Percentiles rank a stretch among this genome's conserved stretches.
Conservation (phyloP, 1,140 invertebrate species). For the Ceratoteleas bidentatus region DNA sequence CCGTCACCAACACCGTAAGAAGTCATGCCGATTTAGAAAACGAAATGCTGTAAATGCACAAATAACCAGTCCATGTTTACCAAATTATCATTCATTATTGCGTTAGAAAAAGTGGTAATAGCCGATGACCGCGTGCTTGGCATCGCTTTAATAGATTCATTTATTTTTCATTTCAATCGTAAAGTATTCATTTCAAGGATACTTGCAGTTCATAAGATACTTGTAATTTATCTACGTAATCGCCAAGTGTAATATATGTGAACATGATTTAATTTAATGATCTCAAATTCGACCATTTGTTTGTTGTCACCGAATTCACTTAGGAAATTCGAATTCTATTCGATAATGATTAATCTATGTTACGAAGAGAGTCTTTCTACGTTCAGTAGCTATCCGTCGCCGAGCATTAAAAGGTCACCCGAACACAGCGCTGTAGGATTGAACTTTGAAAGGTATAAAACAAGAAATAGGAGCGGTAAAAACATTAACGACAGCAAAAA, state of each 20-base stretch:
- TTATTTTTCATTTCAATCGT: conserved; percentile 1
- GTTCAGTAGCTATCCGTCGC: background rate
- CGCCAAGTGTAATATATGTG: background rate
- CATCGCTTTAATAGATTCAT: conserved; percentile 12
- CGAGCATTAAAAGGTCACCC: conserved; percentile 23
- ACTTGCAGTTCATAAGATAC: too few species aligned
- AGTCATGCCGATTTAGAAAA: conserved; percentile 68
- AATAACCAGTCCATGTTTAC: conserved; percentile 57
- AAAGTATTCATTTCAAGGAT: too few species aligned
- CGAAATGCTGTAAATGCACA: conserved; percentile 71
- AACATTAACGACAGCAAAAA: conserved; percentile 64
- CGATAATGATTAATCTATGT: conserved; percentile 30
- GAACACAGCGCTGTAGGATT: conserved; percentile 43
- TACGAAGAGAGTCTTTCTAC: conserved; percentile 14
- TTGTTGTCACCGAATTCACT: background rate
- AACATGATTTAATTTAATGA: background rate
- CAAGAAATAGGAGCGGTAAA: conserved; percentile 64
- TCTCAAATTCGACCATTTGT: background rate
- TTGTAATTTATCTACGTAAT: too few species aligned
- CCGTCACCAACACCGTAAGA: conserved; percentile 72
- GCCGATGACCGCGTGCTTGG: conserved; percentile 5
- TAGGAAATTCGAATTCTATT: background rate
- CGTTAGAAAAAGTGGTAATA: conserved; percentile 33
- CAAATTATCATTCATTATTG: conserved; percentile 55
- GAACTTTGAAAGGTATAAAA: conserved; percentile 62